Conservation (phyloP, 2,113 vertebrate species). For the Procavia capensis region DNA sequence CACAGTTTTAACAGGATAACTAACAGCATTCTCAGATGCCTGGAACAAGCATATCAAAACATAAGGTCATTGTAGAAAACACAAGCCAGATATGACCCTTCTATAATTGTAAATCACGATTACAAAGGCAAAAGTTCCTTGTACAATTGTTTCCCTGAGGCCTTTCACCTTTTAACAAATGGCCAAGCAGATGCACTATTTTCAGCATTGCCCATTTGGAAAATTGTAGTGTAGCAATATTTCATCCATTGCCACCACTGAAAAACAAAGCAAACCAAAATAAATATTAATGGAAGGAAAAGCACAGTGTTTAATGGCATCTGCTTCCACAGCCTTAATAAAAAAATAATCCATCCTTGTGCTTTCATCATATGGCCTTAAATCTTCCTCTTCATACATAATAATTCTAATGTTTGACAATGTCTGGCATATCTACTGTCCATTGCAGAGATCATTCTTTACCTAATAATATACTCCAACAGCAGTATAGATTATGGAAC, state of each 20-base stretch:
- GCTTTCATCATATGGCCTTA: background rate
- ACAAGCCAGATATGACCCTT: background rate
- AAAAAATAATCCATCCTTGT: background rate
- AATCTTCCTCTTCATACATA: background rate
- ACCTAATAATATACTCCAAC: background rate
- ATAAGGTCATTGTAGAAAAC: conserved; percentile 22
- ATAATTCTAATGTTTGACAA: background rate
- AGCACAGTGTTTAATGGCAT: background rate
- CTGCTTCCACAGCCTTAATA: background rate
- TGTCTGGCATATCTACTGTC: background rate
- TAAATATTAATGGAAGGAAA: background rate
- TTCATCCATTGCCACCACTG: background rate
- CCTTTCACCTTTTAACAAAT: background rate
- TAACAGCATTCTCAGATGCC: background rate
- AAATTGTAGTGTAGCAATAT: background rate
- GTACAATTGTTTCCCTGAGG: background rate
- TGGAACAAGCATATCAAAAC: conserved; percentile 17
- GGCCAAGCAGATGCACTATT: background rate
- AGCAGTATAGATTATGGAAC: background rate
- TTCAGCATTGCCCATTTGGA: background rate
- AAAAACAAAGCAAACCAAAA: conserved; percentile 8
- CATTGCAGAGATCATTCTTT: background rate
- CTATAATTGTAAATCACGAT: conserved; percentile 11
- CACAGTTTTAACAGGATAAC: background rate
- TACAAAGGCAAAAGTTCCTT: background rate